Evolutionary conservation across 2,888 invertebrate species (phyloP).

Genomic region (Ganaspis brasiliensis): DNA sequence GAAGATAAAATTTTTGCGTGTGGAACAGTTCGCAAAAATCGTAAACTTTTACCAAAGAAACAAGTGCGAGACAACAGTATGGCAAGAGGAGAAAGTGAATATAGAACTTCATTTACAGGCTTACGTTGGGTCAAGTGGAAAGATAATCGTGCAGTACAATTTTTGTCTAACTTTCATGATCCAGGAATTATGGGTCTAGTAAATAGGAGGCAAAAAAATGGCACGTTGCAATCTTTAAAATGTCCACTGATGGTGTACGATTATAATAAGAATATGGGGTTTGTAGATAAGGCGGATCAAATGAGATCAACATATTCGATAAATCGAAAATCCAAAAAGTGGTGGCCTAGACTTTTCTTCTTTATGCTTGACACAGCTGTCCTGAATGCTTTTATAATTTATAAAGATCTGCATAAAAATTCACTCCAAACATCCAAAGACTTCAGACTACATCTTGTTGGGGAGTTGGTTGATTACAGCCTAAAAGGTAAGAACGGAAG

Average conservation of each 20-base stretch:
- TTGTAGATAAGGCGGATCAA: constrained; percentile 52
- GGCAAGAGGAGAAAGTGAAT: constrained; percentile 62
- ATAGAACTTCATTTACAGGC: constrained; percentile 60
- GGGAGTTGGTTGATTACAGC: constrained; percentile 41
- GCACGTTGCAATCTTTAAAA: neutral
- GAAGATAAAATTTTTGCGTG: constrained; percentile 66
- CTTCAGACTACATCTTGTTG: constrained; percentile 45
- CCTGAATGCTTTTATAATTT: constrained; percentile 47
- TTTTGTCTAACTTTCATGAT: constrained; percentile 64
- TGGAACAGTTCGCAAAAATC: constrained; percentile 67
- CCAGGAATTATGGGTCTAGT: constrained; percentile 52
- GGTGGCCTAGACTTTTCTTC: constrained; percentile 54
- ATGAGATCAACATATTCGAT: constrained; percentile 45
- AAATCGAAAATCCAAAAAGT: constrained; percentile 51
- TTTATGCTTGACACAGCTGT: constrained; percentile 48
- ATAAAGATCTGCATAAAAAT: constrained; percentile 6
- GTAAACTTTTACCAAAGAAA: constrained; percentile 67
- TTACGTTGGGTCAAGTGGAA: constrained; percentile 69
- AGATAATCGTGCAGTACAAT: constrained; percentile 63
- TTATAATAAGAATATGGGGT: constrained; percentile 48
- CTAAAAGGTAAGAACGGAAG: constrained; percentile 40
- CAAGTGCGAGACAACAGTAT: constrained; percentile 65
- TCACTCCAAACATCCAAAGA: too few relatives aligned
- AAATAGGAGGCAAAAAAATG: constrained; percentile 39
- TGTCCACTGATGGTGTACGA: constrained; percentile 17